Conservation (phyloP, 2,113 vertebrate genomes). For the Nothoprocta pentlandii region DNA sequence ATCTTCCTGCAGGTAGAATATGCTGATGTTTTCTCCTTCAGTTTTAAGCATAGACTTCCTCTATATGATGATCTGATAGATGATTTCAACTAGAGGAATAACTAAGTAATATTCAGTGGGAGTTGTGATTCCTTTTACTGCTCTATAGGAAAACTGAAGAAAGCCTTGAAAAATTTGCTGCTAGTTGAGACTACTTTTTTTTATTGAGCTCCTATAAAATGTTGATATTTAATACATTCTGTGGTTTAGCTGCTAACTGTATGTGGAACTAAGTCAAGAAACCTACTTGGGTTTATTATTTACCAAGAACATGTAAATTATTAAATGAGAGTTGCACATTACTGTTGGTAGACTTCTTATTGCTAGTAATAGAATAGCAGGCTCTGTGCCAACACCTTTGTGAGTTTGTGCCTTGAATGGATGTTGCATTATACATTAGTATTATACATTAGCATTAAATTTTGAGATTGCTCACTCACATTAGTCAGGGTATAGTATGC, state of each 20-base stretch:
- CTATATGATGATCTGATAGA: not conserved
- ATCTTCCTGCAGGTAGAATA: not conserved
- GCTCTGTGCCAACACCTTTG: not conserved
- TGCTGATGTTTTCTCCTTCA: not conserved
- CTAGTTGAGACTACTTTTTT: not conserved
- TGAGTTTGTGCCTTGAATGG: not conserved
- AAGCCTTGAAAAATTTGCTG: too few species aligned
- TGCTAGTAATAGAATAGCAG: constrained; percentile 11
- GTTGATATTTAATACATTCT: not conserved
- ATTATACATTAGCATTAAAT: rapidly evolving
- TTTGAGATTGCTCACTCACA: not conserved
- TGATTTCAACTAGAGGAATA: not conserved
- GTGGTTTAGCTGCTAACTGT: not conserved
- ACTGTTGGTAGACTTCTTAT: not conserved
- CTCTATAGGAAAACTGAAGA: too few species aligned
- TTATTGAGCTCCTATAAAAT: not conserved
- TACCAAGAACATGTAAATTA: not conserved
- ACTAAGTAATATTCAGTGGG: too few species aligned
- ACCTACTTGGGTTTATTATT: not conserved
- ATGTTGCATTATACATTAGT: not conserved
- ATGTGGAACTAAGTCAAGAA: not conserved
- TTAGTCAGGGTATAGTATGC: not conserved
- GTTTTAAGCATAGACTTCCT: not conserved
- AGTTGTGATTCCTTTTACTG: too few species aligned
- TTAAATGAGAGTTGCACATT: not conserved